Base-by-base conservation (phyloP, 2,888 invertebrate genomes). In the Dasysyrphus tricinctus region DNA sequence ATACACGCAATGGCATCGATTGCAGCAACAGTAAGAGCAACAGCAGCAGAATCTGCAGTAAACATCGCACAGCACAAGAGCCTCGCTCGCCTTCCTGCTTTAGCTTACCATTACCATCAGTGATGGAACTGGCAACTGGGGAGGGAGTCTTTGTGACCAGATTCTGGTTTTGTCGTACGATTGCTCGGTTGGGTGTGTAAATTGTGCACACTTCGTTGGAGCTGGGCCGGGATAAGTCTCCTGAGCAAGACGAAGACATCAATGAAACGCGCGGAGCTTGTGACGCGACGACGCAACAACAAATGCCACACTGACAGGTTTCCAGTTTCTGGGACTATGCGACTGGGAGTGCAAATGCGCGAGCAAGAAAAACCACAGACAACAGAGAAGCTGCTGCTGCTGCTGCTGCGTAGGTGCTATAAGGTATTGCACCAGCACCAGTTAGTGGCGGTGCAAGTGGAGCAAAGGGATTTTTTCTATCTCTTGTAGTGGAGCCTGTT, bases 131-230 rank as follows among this genome's bases (percentile, higher is more conserved):
- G 59, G 2, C 39, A 11, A 5, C 12, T 56, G n/a, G 12, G 39
- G 39, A 59, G 37, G 59, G 63, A 76, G 51, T 67, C 67, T 86
- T 79, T 86, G 86, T 70, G 86, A 72, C 78, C 70, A 81, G 74
- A 78, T 75, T 86, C 86, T 82, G 86, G 86, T 82, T 86, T 75
- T 82, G 86, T 86, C 86, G 86, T 81, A 82, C 86, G 86, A 79
- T 86, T 82, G 75, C 70, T 75, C 75, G 74, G 59, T 75, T 85
- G 77, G 73, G 77, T 85, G 82, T 86, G 86, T 86, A 86, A 86
- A 86, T 81, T 86, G 86, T 86, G 78, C 79, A 86, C 82, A 86
- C 82, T 82, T 79, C 61, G 75, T 42, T 86, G 82, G 82, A 86
- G 75, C 54, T 69, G 74, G 51, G 49, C 57, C 16, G 56, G 37